Conservation (phyloP, 2,797 vertebrate genomes). For the Pseudopleuronectes americanus region DNA sequence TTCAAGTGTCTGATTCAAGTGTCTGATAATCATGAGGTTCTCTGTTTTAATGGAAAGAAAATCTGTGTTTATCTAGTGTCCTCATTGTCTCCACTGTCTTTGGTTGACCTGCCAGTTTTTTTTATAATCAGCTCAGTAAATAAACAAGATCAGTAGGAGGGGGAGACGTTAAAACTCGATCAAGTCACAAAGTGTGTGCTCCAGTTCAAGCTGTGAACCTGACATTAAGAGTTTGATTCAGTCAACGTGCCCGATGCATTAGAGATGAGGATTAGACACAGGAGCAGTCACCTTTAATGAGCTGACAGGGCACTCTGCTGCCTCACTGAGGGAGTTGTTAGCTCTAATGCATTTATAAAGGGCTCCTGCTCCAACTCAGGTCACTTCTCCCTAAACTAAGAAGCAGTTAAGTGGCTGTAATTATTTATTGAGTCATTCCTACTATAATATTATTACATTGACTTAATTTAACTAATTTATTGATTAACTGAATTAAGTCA, state of each 20-base stretch:
- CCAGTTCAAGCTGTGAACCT: slow-evolving; percentile 4
- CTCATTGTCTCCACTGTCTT: background rate
- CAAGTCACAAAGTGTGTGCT: slow-evolving; percentile 2
- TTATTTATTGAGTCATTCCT: background rate
- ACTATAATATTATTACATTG: too few species aligned
- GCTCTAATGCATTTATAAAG: slow-evolving; percentile 1
- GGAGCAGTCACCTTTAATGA: slow-evolving; percentile 13
- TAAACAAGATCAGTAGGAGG: slow-evolving; percentile 18
- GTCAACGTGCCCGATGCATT: slow-evolving; percentile 24
- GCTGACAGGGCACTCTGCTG: slow-evolving; percentile 4
- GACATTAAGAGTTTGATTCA: slow-evolving; percentile 17
- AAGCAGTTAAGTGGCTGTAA: background rate
- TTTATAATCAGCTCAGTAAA: background rate
- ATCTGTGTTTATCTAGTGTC: background rate
- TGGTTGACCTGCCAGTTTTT: background rate
- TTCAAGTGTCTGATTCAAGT: too few species aligned
- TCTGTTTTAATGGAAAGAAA: background rate
- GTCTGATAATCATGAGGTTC: background rate
- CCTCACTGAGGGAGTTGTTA: background rate
- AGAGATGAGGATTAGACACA: slow-evolving; percentile 18
- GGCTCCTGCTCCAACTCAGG: background rate
- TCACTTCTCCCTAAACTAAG: background rate
- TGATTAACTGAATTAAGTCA: too few species aligned
- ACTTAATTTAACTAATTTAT: too few species aligned
- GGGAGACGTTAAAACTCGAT: slow-evolving; percentile 14